A percentile compares a stretch with the other conserved stretches of the same genome.
These are phyloP conservation scores for Lagopus leucura DNA, from an alignment of 2,113 vertebrate genomes.

Conservation along the genomic window DNA sequence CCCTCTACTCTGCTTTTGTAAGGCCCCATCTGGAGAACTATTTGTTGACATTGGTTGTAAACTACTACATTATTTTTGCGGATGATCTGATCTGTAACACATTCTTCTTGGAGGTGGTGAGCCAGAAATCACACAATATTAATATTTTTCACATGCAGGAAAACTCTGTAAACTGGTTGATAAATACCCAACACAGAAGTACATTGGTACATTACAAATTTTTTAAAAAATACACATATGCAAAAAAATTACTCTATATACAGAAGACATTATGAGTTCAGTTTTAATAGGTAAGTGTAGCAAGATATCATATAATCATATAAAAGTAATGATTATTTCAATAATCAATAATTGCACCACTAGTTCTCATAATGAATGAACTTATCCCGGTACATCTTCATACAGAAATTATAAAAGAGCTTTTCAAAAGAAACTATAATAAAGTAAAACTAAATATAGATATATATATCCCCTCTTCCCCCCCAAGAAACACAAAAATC, in stretches of 20 bases:
- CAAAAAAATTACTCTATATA: no score
- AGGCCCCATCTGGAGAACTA: not conserved
- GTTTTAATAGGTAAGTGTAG: not conserved
- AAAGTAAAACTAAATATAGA: fast-evolving
- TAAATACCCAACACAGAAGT: not conserved
- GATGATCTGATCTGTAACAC: conserved; percentile 1
- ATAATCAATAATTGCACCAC: not conserved
- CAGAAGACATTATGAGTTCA: not conserved
- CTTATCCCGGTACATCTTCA: not conserved
- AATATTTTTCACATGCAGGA: conserved; percentile 15
- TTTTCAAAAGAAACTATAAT: not conserved
- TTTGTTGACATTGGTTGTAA: conserved; percentile 31
- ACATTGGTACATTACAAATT: not conserved
- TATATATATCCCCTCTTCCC: not conserved
- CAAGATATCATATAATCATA: not conserved
- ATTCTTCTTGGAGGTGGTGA: conserved; percentile 10
- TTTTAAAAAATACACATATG: fast-evolving
- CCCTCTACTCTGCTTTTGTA: no score
- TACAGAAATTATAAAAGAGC: not conserved
- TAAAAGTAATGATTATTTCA: not conserved
- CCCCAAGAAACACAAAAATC: not conserved
- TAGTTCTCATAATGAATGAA: not conserved
- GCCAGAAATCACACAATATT: conserved; percentile 7
- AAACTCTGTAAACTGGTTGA: not conserved
- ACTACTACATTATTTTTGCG: conserved; percentile 24